A percentile compares a stretch with the other conserved stretches of the same genome.
phyloP scores from a whole-genome alignment of 2,797 vertebrate genomes.

The Darevskia mixta region DNA sequence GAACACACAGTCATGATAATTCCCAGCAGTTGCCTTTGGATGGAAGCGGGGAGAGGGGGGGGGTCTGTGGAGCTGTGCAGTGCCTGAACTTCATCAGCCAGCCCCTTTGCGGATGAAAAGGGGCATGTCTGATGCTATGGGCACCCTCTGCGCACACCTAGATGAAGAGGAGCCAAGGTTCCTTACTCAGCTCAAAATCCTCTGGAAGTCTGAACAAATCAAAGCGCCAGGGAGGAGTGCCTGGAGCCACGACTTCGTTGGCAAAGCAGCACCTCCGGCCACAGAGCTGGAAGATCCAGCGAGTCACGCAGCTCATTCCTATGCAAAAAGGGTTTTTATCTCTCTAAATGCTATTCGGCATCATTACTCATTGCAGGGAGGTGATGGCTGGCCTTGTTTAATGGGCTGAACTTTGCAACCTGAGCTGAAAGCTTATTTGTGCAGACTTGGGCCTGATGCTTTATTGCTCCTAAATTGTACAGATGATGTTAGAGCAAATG shows the following conservation, averaged over 20 bases:
- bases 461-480: constrained; percentile 72
- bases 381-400: constrained; percentile 78
- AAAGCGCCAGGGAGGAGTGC: constrained; percentile 66
- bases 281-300: constrained; percentile 64
- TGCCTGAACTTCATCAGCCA: neutral
- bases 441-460: constrained; percentile 66
- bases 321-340: constrained; percentile 78
- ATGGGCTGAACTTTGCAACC: constrained; percentile 79
- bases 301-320: constrained; percentile 75
- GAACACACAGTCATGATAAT: neutral
- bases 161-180: constrained; percentile 33
- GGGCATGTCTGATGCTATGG: neutral
- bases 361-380: constrained; percentile 73
- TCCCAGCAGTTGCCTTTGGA: accelerated
- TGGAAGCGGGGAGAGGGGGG: accelerated
- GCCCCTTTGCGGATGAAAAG: neutral
- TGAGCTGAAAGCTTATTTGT: constrained; percentile 73
- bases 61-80: neutral
- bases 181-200: constrained; percentile 65
- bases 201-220: constrained; percentile 65
- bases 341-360: constrained; percentile 75
- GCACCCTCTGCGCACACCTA: no score
- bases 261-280: constrained; percentile 73
- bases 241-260: constrained; percentile 69
- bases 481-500: constrained; percentile 72